phyloP scores from a whole-genome alignment of 1,140 invertebrate species.

The Goniozus legneri region DNA sequence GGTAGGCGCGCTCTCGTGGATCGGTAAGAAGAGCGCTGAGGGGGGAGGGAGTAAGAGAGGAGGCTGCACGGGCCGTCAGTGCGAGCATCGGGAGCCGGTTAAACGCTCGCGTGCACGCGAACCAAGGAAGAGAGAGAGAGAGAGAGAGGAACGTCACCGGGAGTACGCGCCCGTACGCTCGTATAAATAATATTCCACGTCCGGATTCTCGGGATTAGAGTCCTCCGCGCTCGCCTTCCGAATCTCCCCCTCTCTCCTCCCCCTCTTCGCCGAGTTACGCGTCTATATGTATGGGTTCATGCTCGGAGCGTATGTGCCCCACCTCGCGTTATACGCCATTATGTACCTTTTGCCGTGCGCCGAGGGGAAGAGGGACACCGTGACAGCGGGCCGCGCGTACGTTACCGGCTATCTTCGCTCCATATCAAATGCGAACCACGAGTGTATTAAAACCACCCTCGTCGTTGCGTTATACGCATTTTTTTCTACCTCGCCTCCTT shows the following conservation, averaged over 20 bases:
- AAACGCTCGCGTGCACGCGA: slow-evolving; percentile 6
- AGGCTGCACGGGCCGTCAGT: not conserved
- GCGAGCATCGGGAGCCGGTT: slow-evolving; percentile 5
- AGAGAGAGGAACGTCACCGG: slow-evolving; percentile 3
- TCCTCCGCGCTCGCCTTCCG: not conserved
- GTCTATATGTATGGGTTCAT: not conserved
- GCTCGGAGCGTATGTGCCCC: not conserved
- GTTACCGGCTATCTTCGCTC: not conserved
- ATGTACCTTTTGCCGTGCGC: slow-evolving; percentile 9
- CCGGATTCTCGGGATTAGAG: slow-evolving; percentile 28
- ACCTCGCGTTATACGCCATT: not conserved
- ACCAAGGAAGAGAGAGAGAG: not conserved
- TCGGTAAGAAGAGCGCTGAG: slow-evolving; percentile 10
- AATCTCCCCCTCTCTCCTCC: not conserved
- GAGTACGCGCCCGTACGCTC: slow-evolving; percentile 11
- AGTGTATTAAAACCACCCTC: no score
- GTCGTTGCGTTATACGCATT: no score
- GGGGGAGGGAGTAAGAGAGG: not conserved
- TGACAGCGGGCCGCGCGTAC: not conserved
- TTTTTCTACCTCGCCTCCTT: no score
- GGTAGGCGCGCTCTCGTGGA: slow-evolving; percentile 29
- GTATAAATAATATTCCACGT: slow-evolving; percentile 38
- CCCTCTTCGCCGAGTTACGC: no score
- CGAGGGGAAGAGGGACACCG: no score
- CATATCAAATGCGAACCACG: not conserved